Base-by-base conservation (phyloP, 1,140 invertebrate genomes). In the Drosophila cardini region DNA sequence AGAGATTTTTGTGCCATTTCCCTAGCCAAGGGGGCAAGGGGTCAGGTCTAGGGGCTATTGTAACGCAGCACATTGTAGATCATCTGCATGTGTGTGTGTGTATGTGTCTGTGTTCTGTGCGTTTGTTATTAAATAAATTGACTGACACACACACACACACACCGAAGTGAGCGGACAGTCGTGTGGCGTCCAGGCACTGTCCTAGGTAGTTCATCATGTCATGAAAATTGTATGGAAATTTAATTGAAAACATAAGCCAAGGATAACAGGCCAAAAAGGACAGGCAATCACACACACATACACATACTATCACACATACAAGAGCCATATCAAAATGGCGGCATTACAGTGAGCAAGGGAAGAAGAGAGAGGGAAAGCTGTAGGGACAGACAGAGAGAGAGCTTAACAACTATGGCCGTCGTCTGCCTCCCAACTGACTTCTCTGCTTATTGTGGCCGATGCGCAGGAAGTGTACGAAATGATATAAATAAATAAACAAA, bases 161-260 rank as follows among this genome's bases (percentile, higher is more conserved):
- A 48, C 82, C 58, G 50, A 45, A 70, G 79, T 45, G 43, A 52
- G 67, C 72, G 53, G 36, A 10, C 13, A 13, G 15, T 53, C 45
- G 52, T 56, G 65, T 52, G 40, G 68, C 42, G 60, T 75, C 53
- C 76, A 76, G 83, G 55, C 68, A 63, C 55, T 40, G 69, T 70
- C 65, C 72, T 80, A 77, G 84, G 80, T 89, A 90, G 82, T 90
- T 86, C 87, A 90, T 90, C 86, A 90, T 86, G 87, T 90, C 86
- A 90, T 90, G 86, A 90, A 90, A 90, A 90, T 90, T 90, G 82
- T 90, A 90, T 90, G 86, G 87, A 90, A 90, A 90, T 90, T 90
- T 90, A 90, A 90, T 90, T 90, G 86, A 90, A 90, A 90, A 90
- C 76, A 90, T 90, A 90, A 90, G 87, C 86, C 87, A 90, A 90